Evolutionary conservation across 2,113 vertebrate genomes (phyloP), one percentile per base, ranked within the genome.

Genomic region (Polyodon spathula): DNA sequence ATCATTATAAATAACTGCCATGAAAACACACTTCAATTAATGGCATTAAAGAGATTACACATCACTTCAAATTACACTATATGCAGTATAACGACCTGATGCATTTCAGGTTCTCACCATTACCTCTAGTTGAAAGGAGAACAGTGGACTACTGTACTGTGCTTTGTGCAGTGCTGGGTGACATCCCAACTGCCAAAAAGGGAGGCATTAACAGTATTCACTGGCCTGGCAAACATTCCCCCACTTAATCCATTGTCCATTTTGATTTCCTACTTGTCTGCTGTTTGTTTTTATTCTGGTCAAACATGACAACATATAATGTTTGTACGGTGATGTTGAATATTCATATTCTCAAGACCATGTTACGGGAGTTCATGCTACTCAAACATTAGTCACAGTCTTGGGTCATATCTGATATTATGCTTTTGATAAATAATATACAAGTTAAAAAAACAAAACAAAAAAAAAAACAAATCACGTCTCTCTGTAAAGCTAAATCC

Each of bases 241-340:
- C 39, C 15, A 1, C 17, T 59, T 54, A 58, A 54, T 40, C 44
- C 38, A 14, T n/a, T 16, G 38, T 52, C 46, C 48, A 12, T 46
- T 41, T 58, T 57, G 41, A 56, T 71, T 69, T 57, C 71, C 65
- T 70, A 76, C 63, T 73, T 68, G 59, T 56, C 52, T 43, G 48
- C 48, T 39, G 53, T 40, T 52, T 60, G 2, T 27, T 27, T 27
- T 27, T 27, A 2, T 58, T 41, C 59, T 39, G 38, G 54, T 51
- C 37, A 58, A 41, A 12, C 40, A 59, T 58, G 27, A 15, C 27
- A 38, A 42, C 16, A 37, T 27, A 27, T 27, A 27, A 27, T 27
- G 27, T 6, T n/a, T 9, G 1, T 10, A 58, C 38, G n/a, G 5
- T 5, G 40, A 43, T 11, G n/a, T 58, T 58, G 1, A 3, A 27